Conservation (phyloP, 2,113 vertebrate species). For the Strix uralensis region DNA sequence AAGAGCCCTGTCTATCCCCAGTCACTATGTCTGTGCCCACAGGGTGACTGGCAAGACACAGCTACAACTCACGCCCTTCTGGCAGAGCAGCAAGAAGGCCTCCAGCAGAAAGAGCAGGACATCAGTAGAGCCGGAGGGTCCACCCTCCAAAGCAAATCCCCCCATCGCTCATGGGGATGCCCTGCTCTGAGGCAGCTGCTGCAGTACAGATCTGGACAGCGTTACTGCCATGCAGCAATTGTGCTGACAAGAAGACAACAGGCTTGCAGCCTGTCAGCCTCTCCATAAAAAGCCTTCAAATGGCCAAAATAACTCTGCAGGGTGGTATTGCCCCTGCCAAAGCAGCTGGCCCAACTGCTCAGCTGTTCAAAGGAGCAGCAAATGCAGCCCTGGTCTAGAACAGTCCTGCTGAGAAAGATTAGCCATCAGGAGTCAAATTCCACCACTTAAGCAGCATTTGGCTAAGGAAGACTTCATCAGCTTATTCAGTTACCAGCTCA, state of each 20-base stretch:
- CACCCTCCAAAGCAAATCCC: background rate
- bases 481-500: background rate
- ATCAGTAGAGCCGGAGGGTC: background rate
- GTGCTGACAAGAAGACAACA: background rate
- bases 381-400: background rate
- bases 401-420: background rate
- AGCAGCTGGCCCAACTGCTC: background rate
- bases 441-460: background rate
- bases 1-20: background rate
- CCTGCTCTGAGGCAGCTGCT: background rate
- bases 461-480: background rate
- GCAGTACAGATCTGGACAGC: too few species aligned
- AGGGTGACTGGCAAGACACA: background rate
- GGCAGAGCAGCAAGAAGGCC: background rate
- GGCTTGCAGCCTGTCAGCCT: background rate
- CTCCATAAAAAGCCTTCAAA: background rate
- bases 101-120: background rate
- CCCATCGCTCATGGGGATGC: background rate
- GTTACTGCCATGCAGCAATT: background rate
- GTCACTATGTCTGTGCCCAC: background rate
- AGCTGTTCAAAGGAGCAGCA: background rate
- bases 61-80: background rate
- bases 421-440: background rate
- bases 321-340: background rate
- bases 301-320: background rate